Conservation (phyloP, 1,140 invertebrate genomes). For the Coelopa frigida region DNA sequence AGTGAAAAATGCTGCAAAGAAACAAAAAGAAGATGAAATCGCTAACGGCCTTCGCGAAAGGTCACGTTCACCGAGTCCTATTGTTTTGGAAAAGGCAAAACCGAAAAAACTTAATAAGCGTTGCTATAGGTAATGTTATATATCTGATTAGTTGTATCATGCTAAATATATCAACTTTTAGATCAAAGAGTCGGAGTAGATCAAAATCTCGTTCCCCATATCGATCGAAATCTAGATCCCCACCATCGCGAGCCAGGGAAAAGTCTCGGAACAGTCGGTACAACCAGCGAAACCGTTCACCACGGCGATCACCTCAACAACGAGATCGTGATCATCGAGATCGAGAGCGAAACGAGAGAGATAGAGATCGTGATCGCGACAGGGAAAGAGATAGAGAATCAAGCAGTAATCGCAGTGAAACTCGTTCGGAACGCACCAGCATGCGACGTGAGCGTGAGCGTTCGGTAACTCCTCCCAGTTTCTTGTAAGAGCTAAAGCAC, state of each 20-base stretch:
- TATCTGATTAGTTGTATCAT: neutral
- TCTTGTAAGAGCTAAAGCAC: slow-evolving; percentile 53
- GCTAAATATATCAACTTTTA: slow-evolving; percentile 17
- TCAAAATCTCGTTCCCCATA: slow-evolving; percentile 50
- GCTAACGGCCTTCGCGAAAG: slow-evolving; percentile 58
- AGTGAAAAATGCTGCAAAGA: slow-evolving; percentile 84
- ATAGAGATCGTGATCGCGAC: slow-evolving; percentile 18
- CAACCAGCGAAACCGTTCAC: slow-evolving; percentile 29
- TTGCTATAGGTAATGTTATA: slow-evolving; percentile 27
- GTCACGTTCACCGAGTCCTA: slow-evolving; percentile 68
- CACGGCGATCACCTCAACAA: slow-evolving; percentile 37
- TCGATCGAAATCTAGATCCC: slow-evolving; percentile 18
- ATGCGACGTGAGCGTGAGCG: slow-evolving; percentile 46
- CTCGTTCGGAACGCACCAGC: slow-evolving; percentile 20
- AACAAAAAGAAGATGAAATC: slow-evolving; percentile 82
- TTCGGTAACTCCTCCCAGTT: slow-evolving; percentile 74
- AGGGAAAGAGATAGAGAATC: slow-evolving; percentile 25
- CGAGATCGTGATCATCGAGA: no score
- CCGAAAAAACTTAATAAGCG: slow-evolving; percentile 46
- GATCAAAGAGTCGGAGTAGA: slow-evolving; percentile 51
- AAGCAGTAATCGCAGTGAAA: slow-evolving; percentile 16
- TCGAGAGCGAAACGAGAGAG: no score
- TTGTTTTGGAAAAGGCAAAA: slow-evolving; percentile 64
- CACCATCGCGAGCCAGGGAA: slow-evolving; percentile 56
- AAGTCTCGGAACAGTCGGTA: slow-evolving; percentile 23